Evolutionary conservation across 2,888 invertebrate genomes (phyloP), one percentile per base, ranked within the genome.

Genomic region (Adelphocoris suturalis): DNA sequence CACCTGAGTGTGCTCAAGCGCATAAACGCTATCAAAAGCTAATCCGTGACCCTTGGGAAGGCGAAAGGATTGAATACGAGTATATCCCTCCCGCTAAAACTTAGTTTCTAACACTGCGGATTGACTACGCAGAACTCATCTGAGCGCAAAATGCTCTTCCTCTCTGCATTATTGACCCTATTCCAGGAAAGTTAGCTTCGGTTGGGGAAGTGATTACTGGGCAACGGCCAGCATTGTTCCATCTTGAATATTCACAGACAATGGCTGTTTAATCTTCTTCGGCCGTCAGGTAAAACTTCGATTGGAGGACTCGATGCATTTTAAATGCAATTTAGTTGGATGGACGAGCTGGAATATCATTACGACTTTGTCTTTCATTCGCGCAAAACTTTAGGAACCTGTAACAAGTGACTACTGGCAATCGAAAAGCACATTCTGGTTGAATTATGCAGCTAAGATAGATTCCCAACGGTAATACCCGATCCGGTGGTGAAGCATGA

Each of bases 221-320:
- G 61, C 61, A n/a, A 16, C 61, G 61, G 19, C n/a, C 61, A 61
- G 61, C 61, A 61, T 61, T 61, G 61, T 61, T 61, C 61, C 61
- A 61, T 61, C 61, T 61, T 61, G 61, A 61, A 61, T 61, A 61
- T 61, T 61, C 61, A 61, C 7, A 0, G n/a, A 14, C 61, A 61
- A 61, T 61, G 61, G 3, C 61, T 19, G 61, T 61, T 61, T 16
- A 61, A 19, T 61, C 61, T 16, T 11, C 52, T 19, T 61, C 7
- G 19, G 61, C 19, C 9, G n/a, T n/a, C 61, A 16, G 61, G 61
- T 61, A 61, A 61, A 61, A 61, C n/a, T 61, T 61, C 19, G 61
- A 61, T n/a, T 0, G 16, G 19, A 61, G 19, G 19, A 37, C 37
- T 37, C 37, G 37, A 37, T 37, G 37, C 37, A 37, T 37, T 37